Conservation (phyloP, 1,140 invertebrate species). For the Drosophila tristis region DNA sequence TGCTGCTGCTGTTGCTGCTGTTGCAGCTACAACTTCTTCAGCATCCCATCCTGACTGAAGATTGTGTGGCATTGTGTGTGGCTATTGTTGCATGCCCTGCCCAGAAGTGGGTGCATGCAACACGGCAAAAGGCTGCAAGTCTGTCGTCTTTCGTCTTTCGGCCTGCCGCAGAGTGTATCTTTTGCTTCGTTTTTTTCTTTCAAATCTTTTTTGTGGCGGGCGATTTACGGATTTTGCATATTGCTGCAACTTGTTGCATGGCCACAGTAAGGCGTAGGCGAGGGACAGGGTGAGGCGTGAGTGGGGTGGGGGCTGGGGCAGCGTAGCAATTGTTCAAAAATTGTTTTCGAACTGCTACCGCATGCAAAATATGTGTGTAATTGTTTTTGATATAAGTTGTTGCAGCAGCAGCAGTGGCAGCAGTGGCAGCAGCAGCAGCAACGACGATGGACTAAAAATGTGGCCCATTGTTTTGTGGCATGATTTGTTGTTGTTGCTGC, state of each 20-base stretch:
- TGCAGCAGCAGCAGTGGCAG: constrained; percentile 48
- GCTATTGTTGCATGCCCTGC: constrained; percentile 13
- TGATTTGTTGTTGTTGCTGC: constrained; percentile 76
- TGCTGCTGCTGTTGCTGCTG: constrained; percentile 31
- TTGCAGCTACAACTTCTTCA: constrained; percentile 58
- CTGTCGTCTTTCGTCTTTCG: no score
- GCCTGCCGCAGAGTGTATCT: no score
- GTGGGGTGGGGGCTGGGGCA: constrained; percentile 1
- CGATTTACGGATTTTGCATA: constrained; percentile 36
- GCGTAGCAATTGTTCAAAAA: constrained; percentile 55
- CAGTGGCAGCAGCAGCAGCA: constrained; percentile 47
- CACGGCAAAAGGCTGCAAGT: no score
- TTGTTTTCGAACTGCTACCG: constrained; percentile 52
- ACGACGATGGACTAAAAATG: constrained; percentile 63
- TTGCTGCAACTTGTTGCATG: constrained; percentile 64
- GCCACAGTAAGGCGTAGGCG: background rate
- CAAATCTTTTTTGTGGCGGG: background rate
- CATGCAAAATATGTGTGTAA: constrained; percentile 84
- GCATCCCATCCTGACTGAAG: constrained; percentile 44
- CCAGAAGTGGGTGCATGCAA: no score
- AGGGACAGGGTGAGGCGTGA: background rate
- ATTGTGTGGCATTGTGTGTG: constrained; percentile 51
- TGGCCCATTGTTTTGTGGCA: constrained; percentile 82
- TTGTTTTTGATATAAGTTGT: constrained; percentile 83
- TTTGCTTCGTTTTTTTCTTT: no score